Base-by-base conservation (phyloP, 2,888 invertebrate genomes). In the Ectemnius lituratus region DNA sequence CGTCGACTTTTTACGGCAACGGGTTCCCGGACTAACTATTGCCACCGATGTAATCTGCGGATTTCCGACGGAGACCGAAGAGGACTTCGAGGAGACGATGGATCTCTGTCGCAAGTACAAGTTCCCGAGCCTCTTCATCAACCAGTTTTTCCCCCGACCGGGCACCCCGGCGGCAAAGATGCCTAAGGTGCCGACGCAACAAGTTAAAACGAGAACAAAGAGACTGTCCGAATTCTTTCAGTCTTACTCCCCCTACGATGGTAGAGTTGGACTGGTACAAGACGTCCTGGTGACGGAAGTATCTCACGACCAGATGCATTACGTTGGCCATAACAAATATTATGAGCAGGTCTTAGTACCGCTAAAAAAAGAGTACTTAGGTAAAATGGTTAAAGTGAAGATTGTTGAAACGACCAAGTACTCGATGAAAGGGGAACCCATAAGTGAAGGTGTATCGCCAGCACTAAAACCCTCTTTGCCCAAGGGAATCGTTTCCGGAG, bases 41-140 rank as follows among this genome's bases (percentile, higher is more conserved):
- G 99, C 98, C 0, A 99, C 99, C 0, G 99, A 99, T 89, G 96
- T 99, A 60, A 99, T 99, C 86, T 99, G 99, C 90, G 99, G 99
- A 0, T 99, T 99, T 91, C 99, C 99, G 0, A 98, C 97, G 0
- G 99, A 99, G 92, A 98, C 97, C 0, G 96, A 95, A 60, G 90
- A 91, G 13, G 97, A 99, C 91, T 99, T 99, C 91, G 94, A 95
- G 62, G 95, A 97, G 77, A 99, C 98, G 0, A 91, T 98, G 92
- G 89, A 92, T 0, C 92, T 99, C 0, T 98, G 99, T 81, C 91
- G 92, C 77, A 94, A 96, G 88, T 96, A 98, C 90, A 94, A 95
- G 83, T 99, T 99, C 91, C 97, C 98, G 0, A 96, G 96, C 85
- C 93, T 99, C 5, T 99, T 99, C 91, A 99, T 99, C 86, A 99